phyloP scores from a whole-genome alignment of 2,797 vertebrate species.

The Danio aesculapii region DNA sequence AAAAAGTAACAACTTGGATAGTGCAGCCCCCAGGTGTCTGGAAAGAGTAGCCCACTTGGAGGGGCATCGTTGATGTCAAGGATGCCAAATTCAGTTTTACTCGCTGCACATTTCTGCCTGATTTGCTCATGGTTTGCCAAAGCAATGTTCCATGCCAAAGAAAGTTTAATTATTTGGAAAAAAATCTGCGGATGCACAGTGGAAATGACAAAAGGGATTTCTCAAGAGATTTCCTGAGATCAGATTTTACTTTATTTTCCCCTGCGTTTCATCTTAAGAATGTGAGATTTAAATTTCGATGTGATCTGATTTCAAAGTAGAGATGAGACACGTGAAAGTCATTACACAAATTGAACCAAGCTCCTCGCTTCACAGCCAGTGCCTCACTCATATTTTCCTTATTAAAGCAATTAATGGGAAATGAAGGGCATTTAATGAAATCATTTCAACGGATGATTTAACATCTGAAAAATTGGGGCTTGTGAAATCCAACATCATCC shows the following conservation, averaged over 20 bases:
- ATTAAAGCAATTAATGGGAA: conserved; percentile 67
- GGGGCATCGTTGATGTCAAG: not conserved
- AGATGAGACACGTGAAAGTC: conserved; percentile 69
- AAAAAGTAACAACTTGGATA: not conserved
- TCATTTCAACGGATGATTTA: conserved; percentile 57
- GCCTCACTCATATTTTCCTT: conserved; percentile 66
- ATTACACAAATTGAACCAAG: conserved; percentile 57
- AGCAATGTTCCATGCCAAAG: conserved; percentile 13
- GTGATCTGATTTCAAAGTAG: conserved; percentile 69
- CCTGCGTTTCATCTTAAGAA: conserved; percentile 26
- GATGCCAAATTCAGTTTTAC: conserved; percentile 45
- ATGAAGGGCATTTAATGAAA: conserved; percentile 65
- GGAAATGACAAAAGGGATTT: not conserved
- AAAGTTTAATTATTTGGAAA: conserved; percentile 22
- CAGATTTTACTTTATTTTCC: conserved; percentile 32
- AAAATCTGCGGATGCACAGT: conserved; percentile 29
- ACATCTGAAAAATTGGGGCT: conserved; percentile 48
- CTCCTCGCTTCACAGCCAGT: conserved; percentile 55
- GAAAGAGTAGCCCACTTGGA: conserved; percentile 19
- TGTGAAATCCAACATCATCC: conserved; percentile 53
- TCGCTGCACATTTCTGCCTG: not conserved
- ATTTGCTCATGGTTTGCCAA: conserved; percentile 35
- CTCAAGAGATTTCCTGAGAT: not conserved
- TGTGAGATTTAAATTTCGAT: conserved; percentile 12
- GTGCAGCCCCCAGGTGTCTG: not conserved